Conservation (phyloP, 2,113 vertebrate genomes). For the Tiliqua scincoides region DNA sequence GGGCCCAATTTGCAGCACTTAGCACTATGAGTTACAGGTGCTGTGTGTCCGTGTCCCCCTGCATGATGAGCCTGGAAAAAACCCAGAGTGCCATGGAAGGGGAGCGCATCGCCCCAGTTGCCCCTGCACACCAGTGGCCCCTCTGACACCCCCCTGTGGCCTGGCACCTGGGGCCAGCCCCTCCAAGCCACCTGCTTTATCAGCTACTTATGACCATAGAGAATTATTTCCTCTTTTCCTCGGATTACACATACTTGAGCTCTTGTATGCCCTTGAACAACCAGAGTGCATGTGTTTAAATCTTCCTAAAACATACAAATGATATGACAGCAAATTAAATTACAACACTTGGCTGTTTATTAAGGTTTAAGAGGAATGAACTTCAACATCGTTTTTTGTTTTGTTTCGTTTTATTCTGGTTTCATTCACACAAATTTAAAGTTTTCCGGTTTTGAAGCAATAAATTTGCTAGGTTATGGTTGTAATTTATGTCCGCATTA, state of each 20-base stretch:
- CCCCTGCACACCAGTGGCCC: too few relatives aligned
- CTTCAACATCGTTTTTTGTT: slow-evolving; percentile 41
- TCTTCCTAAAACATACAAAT: slow-evolving; percentile 32
- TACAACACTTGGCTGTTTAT: slow-evolving; percentile 38
- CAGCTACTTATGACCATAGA: too few relatives aligned
- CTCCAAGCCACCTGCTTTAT: too few relatives aligned
- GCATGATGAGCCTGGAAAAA: too few relatives aligned
- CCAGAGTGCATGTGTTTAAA: slow-evolving; percentile 42
- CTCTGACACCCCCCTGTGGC: too few relatives aligned
- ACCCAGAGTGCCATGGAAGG: too few relatives aligned
- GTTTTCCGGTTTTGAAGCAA: slow-evolving; percentile 65
- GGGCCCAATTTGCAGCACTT: too few relatives aligned
- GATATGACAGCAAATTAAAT: slow-evolving; percentile 33
- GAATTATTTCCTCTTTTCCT: background rate
- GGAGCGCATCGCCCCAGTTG: too few relatives aligned
- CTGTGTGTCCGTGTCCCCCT: too few relatives aligned
- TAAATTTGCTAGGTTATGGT: slow-evolving; percentile 53
- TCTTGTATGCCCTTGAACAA: background rate
- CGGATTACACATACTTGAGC: slow-evolving; percentile 22
- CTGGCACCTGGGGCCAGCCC: too few relatives aligned
- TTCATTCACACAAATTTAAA: slow-evolving; percentile 65
- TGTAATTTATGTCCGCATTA: slow-evolving; percentile 69
- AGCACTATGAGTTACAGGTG: too few relatives aligned
- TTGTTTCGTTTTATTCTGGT: slow-evolving; percentile 45
- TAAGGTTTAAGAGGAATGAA: slow-evolving; percentile 57